Conservation (phyloP, 1,140 invertebrate species). For the Potamilus streckersoni region DNA sequence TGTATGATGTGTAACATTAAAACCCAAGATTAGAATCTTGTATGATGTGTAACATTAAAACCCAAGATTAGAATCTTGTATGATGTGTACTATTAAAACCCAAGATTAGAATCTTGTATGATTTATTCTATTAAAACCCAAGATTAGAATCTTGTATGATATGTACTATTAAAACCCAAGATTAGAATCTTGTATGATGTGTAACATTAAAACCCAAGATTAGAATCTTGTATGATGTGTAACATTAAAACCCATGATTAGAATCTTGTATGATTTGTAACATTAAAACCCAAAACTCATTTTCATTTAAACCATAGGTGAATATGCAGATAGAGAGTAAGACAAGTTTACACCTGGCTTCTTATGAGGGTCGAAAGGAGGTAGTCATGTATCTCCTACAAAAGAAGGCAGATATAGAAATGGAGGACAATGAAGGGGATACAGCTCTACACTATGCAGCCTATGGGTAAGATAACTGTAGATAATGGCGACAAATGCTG, state of each 20-base stretch:
- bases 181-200: neutral
- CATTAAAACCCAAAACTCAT: too few species aligned
- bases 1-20: neutral
- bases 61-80: too few species aligned
- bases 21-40: too few species aligned
- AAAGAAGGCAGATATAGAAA: constrained; percentile 36
- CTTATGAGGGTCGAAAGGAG: constrained; percentile 38
- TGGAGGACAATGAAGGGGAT: constrained; percentile 40
- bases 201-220: too few species aligned
- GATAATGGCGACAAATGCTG: too few species aligned
- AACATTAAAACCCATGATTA: neutral
- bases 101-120: too few species aligned
- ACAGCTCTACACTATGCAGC: constrained; percentile 46
- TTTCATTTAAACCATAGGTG: constrained; percentile 21
- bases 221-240: too few species aligned
- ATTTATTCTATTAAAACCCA: neutral
- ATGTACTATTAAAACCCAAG: neutral
- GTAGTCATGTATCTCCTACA: constrained; percentile 36
- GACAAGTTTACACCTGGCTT: constrained; percentile 45
- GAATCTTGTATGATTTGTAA: neutral
- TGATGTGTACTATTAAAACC: neutral
- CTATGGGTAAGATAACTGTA: constrained; percentile 29
- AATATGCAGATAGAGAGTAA: constrained; percentile 36
- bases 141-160: too few species aligned
- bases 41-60: too few species aligned